Conservation (phyloP, 1,140 invertebrate genomes). For the Drosophila kurseongensis region DNA sequence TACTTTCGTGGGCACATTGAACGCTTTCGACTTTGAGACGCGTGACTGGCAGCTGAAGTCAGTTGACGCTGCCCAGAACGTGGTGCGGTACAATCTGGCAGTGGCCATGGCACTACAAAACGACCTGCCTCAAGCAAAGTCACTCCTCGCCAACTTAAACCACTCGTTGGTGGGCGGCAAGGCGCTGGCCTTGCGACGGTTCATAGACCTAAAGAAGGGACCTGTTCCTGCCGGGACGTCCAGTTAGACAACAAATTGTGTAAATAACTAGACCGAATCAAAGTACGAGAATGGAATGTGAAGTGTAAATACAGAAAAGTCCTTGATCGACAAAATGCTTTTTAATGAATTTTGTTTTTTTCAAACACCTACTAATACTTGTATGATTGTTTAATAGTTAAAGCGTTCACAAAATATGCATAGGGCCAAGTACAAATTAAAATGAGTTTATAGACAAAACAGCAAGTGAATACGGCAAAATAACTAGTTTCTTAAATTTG, state of each 20-base stretch:
- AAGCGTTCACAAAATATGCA: too few relatives aligned
- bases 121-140: constrained; percentile 90
- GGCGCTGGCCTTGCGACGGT: constrained; percentile 89
- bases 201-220: constrained; percentile 86
- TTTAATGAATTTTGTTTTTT: not conserved
- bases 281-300: constrained; percentile 29
- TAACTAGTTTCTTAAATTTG: too few relatives aligned
- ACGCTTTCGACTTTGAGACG: constrained; percentile 81
- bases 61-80: constrained; percentile 87
- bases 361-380: too few relatives aligned
- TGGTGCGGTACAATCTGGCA: constrained; percentile 92
- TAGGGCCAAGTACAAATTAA: too few relatives aligned
- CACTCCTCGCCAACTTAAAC: constrained; percentile 88
- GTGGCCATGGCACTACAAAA: constrained; percentile 91
- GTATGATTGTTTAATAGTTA: too few relatives aligned
- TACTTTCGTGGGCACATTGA: constrained; percentile 88
- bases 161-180: constrained; percentile 87
- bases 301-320: constrained; percentile 68
- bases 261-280: constrained; percentile 68
- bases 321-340: constrained; percentile 40
- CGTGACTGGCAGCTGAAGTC: constrained; percentile 90
- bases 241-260: constrained; percentile 71
- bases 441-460: too few relatives aligned
- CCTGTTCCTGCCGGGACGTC: constrained; percentile 15
- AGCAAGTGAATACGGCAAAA: too few relatives aligned